Evolutionary conservation across 2,797 vertebrate genomes (phyloP).

Genomic region (Astyanax mexicanus): DNA sequence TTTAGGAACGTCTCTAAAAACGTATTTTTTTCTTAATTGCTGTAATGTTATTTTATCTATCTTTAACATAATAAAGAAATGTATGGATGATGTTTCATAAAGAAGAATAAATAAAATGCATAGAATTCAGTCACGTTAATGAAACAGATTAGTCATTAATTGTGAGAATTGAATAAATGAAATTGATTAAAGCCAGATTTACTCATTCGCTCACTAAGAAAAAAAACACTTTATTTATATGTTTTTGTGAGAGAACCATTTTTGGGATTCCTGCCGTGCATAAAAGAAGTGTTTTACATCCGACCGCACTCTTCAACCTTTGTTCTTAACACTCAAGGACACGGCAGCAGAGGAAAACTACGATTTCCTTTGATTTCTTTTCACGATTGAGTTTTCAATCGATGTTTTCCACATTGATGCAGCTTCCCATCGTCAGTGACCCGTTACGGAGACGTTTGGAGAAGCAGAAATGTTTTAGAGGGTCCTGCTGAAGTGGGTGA

Average conservation of each 20-base stretch:
- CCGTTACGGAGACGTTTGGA: slow-evolving; percentile 15
- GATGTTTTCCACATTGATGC: neutral
- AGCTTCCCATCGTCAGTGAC: slow-evolving; percentile 1
- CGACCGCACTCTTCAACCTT: slow-evolving; percentile 39
- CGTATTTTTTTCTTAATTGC: too few species aligned
- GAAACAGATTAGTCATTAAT: too few species aligned
- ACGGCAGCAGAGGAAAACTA: slow-evolving; percentile 26
- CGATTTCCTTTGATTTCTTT: slow-evolving; percentile 25
- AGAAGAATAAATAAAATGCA: too few species aligned
- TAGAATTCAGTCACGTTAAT: too few species aligned
- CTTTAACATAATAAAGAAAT: too few species aligned
- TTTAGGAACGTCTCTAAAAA: too few species aligned
- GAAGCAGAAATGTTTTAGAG: neutral
- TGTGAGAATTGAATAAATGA: too few species aligned
- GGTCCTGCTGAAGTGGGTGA: neutral
- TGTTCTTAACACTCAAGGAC: slow-evolving; percentile 44
- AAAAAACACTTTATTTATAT: neutral
- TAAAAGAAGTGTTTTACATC: slow-evolving; percentile 18
- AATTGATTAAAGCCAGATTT: neutral
- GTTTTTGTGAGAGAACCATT: neutral
- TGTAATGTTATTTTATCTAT: too few species aligned
- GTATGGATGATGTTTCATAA: too few species aligned
- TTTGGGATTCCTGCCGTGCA: neutral
- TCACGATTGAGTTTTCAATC: neutral
- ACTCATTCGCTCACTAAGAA: neutral